Evolutionary conservation across 2,113 vertebrate species (phyloP), one percentile per base, ranked within the genome.

Genomic region (Bubalus kerabau): DNA sequence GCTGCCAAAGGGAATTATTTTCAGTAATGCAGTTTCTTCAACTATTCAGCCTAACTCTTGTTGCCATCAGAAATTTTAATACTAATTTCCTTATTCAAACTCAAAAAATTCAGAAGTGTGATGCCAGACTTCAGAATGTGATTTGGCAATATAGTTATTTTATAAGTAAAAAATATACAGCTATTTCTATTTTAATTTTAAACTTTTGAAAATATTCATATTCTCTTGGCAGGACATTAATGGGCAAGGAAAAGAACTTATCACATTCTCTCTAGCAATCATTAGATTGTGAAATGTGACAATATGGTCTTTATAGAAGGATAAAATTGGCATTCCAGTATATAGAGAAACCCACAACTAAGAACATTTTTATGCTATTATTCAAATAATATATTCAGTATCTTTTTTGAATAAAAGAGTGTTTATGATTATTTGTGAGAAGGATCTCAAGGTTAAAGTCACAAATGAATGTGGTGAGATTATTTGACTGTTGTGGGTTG

Each of bases 101-200:
- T 74, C n/a, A 50, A 57, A 83, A 30, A 32, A 48, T 59, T 89
- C 14, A 40, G 17, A 95, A 95, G 4, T 87, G 12, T 91, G n/a
- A 81, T 57, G 5, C 4, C 24, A 74, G 21, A 57, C 24, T 62
- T 94, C 46, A 92, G 71, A 71, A 74, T 80, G 3, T 62, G 76
- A 83, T 87, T 82, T 97, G 30, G 2, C 16, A 54, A 40, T 92
- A 30, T 60, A 2, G 82, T n/a, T 84, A 90, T 90, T 91, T 95
- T 52, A 60, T 74, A 26, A 40, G 19, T 7, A 36, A 95, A 56
- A 59, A 56, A 40, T 74, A 81, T 46, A 6, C 10, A 54, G 13
- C 15, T 91, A 97, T 86, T 94, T 81, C 2, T 82, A 48, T 82
- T 87, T 93, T 86, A 91, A 95, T 56, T 97, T 97, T 95, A 57